These are phyloP conservation scores for Cataglyphis hispanica DNA, from an alignment of 1,140 invertebrate species.

Conservation along the genomic window DNA sequence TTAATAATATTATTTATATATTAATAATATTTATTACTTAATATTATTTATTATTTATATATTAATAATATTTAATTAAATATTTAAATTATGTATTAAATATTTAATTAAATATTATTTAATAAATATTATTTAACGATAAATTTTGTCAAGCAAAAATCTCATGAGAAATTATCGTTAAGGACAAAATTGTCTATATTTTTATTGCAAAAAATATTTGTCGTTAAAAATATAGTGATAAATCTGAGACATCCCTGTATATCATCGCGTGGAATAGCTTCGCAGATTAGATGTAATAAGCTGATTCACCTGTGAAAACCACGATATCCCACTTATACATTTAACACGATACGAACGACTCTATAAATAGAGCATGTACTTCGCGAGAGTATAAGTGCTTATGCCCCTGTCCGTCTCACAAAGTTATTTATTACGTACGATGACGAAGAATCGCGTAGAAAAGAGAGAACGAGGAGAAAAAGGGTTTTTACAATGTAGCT, in stretches of 20 bases:
- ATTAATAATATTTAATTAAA: no score
- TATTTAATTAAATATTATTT: no score
- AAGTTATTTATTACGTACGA: conserved; percentile 24
- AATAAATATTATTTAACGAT: no score
- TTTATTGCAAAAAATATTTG: background rate
- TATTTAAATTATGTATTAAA: no score
- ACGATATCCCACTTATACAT: conserved; percentile 68
- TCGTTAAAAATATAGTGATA: background rate
- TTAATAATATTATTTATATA: background rate
- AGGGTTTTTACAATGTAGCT: no score
- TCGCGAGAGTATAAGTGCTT: conserved; percentile 27
- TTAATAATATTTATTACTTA: no score
- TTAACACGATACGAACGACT: conserved; percentile 31
- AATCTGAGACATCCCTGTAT: conserved; percentile 14
- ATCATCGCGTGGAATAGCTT: conserved; percentile 47
- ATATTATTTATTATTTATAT: no score
- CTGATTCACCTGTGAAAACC: conserved; percentile 70
- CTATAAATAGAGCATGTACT: conserved; percentile 66
- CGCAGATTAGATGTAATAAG: conserved; percentile 55
- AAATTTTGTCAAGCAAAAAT: background rate
- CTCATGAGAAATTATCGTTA: background rate
- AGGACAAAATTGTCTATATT: background rate
- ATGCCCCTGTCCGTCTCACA: conserved; percentile 1
- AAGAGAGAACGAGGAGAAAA: no score
- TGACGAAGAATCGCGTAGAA: background rate